Percentiles rank a stretch among this genome's conserved stretches.
Conservation (phyloP, 2,888 invertebrate species). For the Lasioglossum morio region DNA sequence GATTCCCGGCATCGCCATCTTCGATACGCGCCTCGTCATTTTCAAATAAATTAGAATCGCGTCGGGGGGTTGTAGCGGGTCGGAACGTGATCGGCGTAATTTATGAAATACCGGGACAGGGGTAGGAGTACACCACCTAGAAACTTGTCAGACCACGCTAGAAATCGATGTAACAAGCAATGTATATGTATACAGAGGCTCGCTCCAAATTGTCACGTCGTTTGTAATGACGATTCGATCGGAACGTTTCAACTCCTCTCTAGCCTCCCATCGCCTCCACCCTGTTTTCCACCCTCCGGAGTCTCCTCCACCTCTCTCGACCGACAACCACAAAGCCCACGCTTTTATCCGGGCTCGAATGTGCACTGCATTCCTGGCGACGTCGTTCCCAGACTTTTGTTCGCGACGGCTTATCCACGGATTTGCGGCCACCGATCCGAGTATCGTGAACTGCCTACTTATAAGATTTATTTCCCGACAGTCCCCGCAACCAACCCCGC, state of each 20-base stretch:
- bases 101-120: constrained; percentile 58
- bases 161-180: constrained; percentile 67
- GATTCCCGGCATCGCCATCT: constrained; percentile 21
- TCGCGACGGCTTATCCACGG: constrained; percentile 81
- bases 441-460: constrained; percentile 83
- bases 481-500: constrained; percentile 33
- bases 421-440: constrained; percentile 80
- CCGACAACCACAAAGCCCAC: constrained; percentile 48
- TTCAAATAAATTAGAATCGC: constrained; percentile 65
- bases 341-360: constrained; percentile 64
- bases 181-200: constrained; percentile 77
- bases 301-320: neutral
- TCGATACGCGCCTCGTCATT: constrained; percentile 37
- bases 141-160: constrained; percentile 23
- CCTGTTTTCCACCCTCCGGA: neutral
- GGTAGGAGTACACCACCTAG: constrained; percentile 25
- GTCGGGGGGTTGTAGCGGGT: constrained; percentile 39
- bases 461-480: constrained; percentile 79
- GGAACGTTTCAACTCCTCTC: constrained; percentile 75
- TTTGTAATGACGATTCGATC: constrained; percentile 83
- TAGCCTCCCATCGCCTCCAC: neutral
- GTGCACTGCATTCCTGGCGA: constrained; percentile 76
- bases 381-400: constrained; percentile 75
- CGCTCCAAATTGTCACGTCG: constrained; percentile 81
- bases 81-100: constrained; percentile 63